phyloP scores from a whole-genome alignment of 2,797 vertebrate species.

The Takifugu rubripes region DNA sequence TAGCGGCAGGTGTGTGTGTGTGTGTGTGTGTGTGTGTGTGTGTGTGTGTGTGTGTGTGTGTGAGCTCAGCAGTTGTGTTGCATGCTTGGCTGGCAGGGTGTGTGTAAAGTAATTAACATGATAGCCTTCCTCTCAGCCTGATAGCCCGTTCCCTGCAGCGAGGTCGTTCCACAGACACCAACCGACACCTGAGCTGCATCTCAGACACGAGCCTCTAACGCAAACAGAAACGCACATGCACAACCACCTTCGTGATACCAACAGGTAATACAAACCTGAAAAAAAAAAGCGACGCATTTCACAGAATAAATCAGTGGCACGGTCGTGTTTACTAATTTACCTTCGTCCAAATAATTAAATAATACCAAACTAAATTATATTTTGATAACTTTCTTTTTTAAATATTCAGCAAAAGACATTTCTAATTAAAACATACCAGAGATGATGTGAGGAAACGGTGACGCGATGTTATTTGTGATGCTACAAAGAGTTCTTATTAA shows the following conservation, averaged over 20 bases:
- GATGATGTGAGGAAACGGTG: too few species aligned
- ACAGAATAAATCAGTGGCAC: neutral
- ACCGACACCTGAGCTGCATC: constrained; percentile 69
- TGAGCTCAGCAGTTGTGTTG: constrained; percentile 61
- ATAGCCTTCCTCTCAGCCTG: constrained; percentile 74
- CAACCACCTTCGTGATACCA: constrained; percentile 28
- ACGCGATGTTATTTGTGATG: too few species aligned
- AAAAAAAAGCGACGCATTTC: too few species aligned
- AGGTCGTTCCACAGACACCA: constrained; percentile 71
- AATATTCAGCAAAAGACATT: too few species aligned
- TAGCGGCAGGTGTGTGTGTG: constrained; percentile 28
- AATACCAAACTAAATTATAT: too few species aligned
- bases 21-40: neutral
- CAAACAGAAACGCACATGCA: constrained; percentile 44
- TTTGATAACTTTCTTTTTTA: too few species aligned
- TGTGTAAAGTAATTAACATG: constrained; percentile 79
- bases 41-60: constrained; percentile 22
- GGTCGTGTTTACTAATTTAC: constrained; percentile 42
- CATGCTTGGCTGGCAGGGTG: constrained; percentile 68
- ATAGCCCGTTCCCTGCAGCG: constrained; percentile 76
- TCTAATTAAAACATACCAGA: too few species aligned
- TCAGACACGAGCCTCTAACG: constrained; percentile 62
- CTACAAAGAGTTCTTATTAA: too few species aligned
- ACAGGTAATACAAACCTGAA: constrained; percentile 40
- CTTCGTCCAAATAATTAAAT: neutral